Conservation (phyloP, 2,113 vertebrate genomes). For the Eretmochelys imbricata region DNA sequence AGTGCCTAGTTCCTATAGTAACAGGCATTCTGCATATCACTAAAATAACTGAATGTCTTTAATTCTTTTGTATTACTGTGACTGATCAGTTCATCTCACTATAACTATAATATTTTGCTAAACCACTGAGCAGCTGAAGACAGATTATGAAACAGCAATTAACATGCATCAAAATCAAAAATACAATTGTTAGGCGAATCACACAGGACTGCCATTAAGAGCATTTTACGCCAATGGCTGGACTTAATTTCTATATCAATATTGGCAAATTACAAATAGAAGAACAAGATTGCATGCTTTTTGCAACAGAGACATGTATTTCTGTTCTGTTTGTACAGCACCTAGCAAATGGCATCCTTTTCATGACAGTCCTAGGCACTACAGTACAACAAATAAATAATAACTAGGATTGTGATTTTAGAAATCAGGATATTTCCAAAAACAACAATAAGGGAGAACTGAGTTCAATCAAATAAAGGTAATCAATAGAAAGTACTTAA, state of each 20-base stretch:
- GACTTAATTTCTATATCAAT: background rate
- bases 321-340: background rate
- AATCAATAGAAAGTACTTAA: background rate
- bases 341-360: background rate
- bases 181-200: background rate
- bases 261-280: background rate
- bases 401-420: background rate
- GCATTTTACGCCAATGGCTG: background rate
- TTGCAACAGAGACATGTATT: background rate
- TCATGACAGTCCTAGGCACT: background rate
- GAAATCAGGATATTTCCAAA: background rate
- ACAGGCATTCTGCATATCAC: slow-evolving; percentile 15
- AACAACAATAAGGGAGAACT: background rate
- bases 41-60: background rate
- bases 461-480: background rate
- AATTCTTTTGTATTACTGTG: background rate
- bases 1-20: background rate
- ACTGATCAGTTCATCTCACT: background rate
- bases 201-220: background rate
- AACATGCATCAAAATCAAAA: background rate
- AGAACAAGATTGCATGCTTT: background rate
- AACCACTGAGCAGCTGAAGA: background rate
- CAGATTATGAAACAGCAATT: background rate
- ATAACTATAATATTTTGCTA: background rate
- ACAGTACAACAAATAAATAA: background rate